Percentiles rank a stretch among this genome's conserved stretches.
Conservation (phyloP, 2,797 vertebrate genomes). For the Amblyraja radiata region DNA sequence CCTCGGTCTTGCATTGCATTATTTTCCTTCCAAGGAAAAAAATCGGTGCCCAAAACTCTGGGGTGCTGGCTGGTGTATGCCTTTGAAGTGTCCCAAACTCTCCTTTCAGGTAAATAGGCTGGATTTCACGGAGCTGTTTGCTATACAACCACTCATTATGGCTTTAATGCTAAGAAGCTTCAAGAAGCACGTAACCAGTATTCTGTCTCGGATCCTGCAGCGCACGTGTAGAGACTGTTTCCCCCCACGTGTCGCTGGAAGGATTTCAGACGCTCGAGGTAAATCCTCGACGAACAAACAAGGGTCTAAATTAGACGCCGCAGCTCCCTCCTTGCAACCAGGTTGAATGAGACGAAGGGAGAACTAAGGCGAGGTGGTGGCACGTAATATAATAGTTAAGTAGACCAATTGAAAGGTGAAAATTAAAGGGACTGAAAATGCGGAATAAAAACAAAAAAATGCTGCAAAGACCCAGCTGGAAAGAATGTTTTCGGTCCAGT, state of each 20-base stretch:
- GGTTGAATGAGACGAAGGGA: not conserved
- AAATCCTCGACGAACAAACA: not conserved
- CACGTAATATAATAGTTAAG: not conserved
- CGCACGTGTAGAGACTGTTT: not conserved
- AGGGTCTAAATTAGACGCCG: not conserved
- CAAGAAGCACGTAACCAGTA: not conserved
- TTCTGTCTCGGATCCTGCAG: not conserved
- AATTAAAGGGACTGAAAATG: too few species aligned
- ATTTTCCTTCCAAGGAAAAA: not conserved
- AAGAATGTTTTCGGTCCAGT: not conserved
- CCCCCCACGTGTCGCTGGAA: not conserved
- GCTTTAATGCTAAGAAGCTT: not conserved
- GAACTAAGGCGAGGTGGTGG: not conserved
- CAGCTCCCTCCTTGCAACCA: not conserved
- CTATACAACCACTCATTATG: not conserved
- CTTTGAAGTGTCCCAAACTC: not conserved
- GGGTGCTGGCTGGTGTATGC: not conserved
- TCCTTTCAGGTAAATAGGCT: not conserved
- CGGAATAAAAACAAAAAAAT: too few species aligned
- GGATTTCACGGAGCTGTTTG: not conserved
- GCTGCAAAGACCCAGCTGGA: too few species aligned
- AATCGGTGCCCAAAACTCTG: not conserved
- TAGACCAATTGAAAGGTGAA: not conserved
- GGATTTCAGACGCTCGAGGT: not conserved
- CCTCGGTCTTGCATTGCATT: not conserved